Evolutionary conservation across 2,888 invertebrate species (phyloP).

Genomic region (Nasonovia ribisnigri): DNA sequence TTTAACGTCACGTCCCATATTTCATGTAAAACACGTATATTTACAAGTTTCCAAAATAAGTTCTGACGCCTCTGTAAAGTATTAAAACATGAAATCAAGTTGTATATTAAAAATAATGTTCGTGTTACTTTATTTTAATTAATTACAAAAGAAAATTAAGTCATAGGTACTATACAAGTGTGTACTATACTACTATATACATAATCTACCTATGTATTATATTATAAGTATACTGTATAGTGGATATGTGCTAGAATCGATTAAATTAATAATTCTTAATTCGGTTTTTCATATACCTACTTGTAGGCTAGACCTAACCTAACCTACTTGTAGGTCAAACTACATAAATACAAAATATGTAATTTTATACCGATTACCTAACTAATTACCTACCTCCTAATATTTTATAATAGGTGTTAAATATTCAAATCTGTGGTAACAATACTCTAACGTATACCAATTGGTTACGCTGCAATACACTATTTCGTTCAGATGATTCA

Average conservation of each 20-base stretch:
- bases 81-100: slow-evolving; percentile 28
- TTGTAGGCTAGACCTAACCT: not conserved
- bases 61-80: slow-evolving; percentile 12
- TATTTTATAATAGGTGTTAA: no score
- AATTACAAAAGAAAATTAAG: not conserved
- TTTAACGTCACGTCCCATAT: slow-evolving; percentile 40
- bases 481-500: no score
- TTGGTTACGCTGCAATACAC: no score
- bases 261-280: not conserved
- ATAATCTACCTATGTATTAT: not conserved
- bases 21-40: slow-evolving; percentile 56
- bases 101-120: not conserved
- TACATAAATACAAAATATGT: not conserved
- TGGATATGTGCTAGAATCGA: not conserved
- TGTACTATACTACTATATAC: not conserved
- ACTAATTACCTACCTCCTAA: no score
- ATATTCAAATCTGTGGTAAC: no score
- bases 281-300: not conserved
- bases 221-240: not conserved
- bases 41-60: slow-evolving; percentile 40
- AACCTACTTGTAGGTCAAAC: no score
- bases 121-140: not conserved
- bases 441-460: no score
- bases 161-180: not conserved
- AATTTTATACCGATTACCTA: no score